Conservation (phyloP, 1,140 invertebrate species). For the Drosophila melanica region DNA sequence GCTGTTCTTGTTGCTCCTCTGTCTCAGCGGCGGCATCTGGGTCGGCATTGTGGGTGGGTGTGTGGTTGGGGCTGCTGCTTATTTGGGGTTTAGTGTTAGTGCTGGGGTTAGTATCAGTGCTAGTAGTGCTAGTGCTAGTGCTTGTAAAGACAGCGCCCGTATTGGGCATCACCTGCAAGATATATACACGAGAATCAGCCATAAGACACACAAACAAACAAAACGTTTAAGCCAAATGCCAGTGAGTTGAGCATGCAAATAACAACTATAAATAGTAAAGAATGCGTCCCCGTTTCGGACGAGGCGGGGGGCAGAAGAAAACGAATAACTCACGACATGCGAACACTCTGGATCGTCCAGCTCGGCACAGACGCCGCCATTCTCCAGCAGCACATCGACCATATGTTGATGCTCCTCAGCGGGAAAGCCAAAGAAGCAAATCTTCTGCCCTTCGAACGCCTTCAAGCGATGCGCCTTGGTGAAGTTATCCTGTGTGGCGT, state of each 20-base stretch:
- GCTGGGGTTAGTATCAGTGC: constrained; percentile 63
- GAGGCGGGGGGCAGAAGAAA: neutral
- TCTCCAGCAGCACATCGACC: constrained; percentile 93
- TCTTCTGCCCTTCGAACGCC: constrained; percentile 93
- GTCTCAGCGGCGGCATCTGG: constrained; percentile 26
- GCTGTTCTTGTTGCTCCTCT: constrained; percentile 17
- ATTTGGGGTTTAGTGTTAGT: constrained; percentile 41
- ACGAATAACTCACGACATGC: constrained; percentile 90
- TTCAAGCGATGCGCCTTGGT: constrained; percentile 91
- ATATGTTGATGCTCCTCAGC: constrained; percentile 95
- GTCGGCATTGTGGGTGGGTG: constrained; percentile 8
- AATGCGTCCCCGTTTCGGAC: neutral
- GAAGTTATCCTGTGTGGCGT: constrained; percentile 88
- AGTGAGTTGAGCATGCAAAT: constrained; percentile 40
- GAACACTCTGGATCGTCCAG: constrained; percentile 92
- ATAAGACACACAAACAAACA: constrained; percentile 40
- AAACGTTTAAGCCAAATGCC: constrained; percentile 45
- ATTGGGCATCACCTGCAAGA: constrained; percentile 84
- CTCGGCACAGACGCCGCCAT: constrained; percentile 91
- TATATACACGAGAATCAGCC: constrained; percentile 53
- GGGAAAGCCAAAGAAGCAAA: constrained; percentile 95
- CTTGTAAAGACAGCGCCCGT: constrained; percentile 79
- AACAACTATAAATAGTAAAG: constrained; percentile 2
- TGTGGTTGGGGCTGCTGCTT: constrained; percentile 32
- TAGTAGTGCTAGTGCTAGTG: constrained; percentile 61